These are phyloP conservation scores for Gallinago stenura DNA, from an alignment of 2,797 vertebrate species.

Conservation along the genomic window DNA sequence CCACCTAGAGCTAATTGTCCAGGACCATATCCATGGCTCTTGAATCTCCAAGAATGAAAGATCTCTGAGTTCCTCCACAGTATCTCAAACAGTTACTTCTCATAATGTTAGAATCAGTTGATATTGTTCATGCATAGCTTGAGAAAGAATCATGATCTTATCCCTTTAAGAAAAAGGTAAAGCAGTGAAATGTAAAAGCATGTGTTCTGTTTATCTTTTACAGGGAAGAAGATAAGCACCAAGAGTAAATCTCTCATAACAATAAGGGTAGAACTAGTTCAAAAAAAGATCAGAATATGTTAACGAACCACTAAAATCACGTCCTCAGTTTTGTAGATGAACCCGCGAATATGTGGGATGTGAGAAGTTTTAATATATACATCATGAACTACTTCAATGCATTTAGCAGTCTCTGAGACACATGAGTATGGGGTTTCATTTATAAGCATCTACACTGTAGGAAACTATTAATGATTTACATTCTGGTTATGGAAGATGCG, in stretches of 20 bases:
- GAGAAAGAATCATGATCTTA: background rate
- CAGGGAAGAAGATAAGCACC: background rate
- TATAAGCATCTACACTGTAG: background rate
- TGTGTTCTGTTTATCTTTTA: background rate
- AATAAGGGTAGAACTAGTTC: background rate
- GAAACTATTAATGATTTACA: background rate
- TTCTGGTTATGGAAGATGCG: background rate
- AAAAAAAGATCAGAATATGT: slow-evolving; percentile 11
- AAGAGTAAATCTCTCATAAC: background rate
- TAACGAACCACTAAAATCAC: background rate
- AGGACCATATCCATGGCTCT: background rate
- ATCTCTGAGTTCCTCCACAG: background rate
- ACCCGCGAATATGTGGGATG: background rate
- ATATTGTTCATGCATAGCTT: background rate
- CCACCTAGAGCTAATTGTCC: background rate
- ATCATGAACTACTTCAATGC: slow-evolving; percentile 11
- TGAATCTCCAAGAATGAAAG: background rate
- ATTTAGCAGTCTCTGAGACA: slow-evolving; percentile 12
- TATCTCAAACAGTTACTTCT: background rate
- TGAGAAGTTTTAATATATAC: slow-evolving; percentile 18
- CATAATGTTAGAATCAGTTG: background rate
- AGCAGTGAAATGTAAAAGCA: background rate
- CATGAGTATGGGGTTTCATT: background rate
- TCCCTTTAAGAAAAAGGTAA: background rate
- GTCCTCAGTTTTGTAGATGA: background rate